phyloP scores from a whole-genome alignment of 2,797 vertebrate species.

The Macroramphosus scolopax region DNA sequence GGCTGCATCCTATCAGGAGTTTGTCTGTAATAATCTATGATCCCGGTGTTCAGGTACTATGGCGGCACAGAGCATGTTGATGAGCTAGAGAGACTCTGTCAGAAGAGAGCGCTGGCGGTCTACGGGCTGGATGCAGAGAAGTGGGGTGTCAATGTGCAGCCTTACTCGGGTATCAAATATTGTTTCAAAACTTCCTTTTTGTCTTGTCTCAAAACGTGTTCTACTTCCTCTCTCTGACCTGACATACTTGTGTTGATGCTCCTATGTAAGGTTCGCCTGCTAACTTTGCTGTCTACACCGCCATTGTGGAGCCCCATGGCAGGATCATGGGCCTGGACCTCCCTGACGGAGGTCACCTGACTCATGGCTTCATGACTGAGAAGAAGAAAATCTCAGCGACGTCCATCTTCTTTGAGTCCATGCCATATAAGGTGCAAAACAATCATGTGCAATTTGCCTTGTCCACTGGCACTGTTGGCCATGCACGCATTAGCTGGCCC shows the following conservation, averaged over 20 bases:
- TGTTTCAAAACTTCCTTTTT: not conserved
- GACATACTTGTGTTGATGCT: not conserved
- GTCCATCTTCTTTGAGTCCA: slow-evolving; percentile 98
- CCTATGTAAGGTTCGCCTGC: slow-evolving; percentile 86
- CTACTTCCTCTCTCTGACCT: not conserved
- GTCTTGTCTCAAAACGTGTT: not conserved
- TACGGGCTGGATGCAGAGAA: slow-evolving; percentile 84
- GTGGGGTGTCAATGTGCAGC: slow-evolving; percentile 97
- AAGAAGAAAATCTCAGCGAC: slow-evolving; percentile 98
- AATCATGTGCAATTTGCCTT: not conserved
- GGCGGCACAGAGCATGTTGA: slow-evolving; percentile 93
- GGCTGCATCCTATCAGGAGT: too few relatives aligned
- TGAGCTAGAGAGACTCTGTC: slow-evolving; percentile 90
- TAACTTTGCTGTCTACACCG: slow-evolving; percentile 94
- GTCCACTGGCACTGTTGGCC: too few relatives aligned
- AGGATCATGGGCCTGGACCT: slow-evolving; percentile 98
- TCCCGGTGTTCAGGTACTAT: slow-evolving; percentile 83
- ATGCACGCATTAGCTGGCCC: too few relatives aligned
- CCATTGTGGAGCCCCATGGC: slow-evolving; percentile 92
- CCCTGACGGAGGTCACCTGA: slow-evolving; percentile 94
- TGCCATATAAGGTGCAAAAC: slow-evolving; percentile 93
- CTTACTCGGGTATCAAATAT: slow-evolving; percentile 87
- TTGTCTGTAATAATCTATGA: not conserved
- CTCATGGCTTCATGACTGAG: slow-evolving; percentile 97
- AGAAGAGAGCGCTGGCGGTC: slow-evolving; percentile 87